Evolutionary conservation across 2,888 invertebrate genomes (phyloP).

Genomic region (Lithosia quadra): DNA sequence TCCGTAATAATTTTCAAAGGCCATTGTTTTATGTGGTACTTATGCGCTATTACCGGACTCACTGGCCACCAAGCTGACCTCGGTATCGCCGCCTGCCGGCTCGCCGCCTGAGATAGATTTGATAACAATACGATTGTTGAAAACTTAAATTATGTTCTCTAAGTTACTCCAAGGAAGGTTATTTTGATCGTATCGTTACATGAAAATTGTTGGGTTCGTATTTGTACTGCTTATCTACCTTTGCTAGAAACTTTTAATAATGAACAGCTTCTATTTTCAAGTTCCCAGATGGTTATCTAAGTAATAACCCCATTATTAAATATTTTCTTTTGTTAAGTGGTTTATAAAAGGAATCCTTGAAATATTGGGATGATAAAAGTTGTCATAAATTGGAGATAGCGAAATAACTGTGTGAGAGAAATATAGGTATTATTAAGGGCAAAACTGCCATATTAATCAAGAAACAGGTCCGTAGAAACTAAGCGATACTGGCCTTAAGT

Average conservation of each 20-base stretch:
- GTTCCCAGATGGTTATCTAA: conserved; percentile 56
- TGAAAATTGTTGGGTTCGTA: conserved; percentile 62
- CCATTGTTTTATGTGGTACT: conserved; percentile 60
- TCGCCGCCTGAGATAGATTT: conserved; percentile 59
- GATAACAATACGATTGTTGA: conserved; percentile 76
- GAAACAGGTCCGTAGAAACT: conserved; percentile 22
- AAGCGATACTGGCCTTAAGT: conserved; percentile 22
- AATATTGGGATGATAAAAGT: conserved; percentile 15
- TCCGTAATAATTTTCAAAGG: conserved; percentile 56
- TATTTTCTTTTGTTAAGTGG: conserved; percentile 46
- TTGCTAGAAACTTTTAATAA: conserved; percentile 54
- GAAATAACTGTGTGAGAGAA: not conserved
- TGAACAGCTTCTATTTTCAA: conserved; percentile 49
- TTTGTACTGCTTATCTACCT: conserved; percentile 59
- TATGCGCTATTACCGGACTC: conserved; percentile 41
- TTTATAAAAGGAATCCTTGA: conserved; percentile 25
- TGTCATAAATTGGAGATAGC: not conserved
- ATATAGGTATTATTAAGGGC: not conserved
- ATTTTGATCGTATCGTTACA: conserved; percentile 63
- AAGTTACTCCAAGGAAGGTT: conserved; percentile 67
- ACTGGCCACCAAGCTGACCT: conserved; percentile 36
- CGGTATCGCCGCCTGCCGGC: conserved; percentile 36
- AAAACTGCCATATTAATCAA: conserved; percentile 9
- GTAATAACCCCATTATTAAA: conserved; percentile 48
- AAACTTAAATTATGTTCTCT: conserved; percentile 70